These are phyloP conservation scores for Phenganax stokvisi DNA, from an alignment of 92 coral and sea anemone genomes.

Conservation along the genomic window DNA sequence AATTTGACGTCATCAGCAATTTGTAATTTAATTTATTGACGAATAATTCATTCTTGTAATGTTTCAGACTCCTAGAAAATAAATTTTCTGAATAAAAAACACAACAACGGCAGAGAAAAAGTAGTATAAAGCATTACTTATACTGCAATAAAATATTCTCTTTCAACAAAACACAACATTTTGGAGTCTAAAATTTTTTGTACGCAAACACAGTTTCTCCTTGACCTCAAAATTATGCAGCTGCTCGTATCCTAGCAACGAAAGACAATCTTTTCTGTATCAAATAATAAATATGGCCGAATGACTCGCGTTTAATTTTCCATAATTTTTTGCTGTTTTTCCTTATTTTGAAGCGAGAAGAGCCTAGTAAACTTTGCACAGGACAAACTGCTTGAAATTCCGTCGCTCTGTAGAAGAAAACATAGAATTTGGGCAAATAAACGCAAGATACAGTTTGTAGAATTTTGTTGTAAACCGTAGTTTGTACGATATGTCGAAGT, in stretches of 20 bases:
- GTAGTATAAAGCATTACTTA: not conserved
- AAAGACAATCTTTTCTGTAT: slow-evolving; percentile 8
- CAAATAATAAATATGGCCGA: not conserved
- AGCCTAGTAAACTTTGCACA: not conserved
- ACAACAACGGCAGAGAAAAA: not conserved
- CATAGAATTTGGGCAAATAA: not conserved
- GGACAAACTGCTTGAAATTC: not conserved
- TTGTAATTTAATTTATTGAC: not conserved
- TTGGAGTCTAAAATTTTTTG: not conserved
- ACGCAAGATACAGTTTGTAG: not conserved
- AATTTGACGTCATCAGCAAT: not conserved
- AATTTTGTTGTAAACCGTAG: not conserved
- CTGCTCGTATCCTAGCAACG: slow-evolving; percentile 30
- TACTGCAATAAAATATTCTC: not conserved
- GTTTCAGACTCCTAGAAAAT: not conserved
- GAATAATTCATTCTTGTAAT: slow-evolving; percentile 5
- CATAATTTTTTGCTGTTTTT: not conserved
- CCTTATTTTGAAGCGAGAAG: slow-evolving; percentile 9
- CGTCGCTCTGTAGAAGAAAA: not conserved
- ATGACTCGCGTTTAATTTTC: not conserved
- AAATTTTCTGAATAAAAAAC: not conserved
- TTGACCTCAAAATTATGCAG: not conserved
- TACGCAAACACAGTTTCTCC: not conserved
- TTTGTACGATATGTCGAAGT: slow-evolving; percentile 41
- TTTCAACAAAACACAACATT: not conserved